A percentile compares a stretch with the other conserved stretches of the same genome.
Evolutionary conservation across 2,888 invertebrate genomes (phyloP).

Genomic region (Drosophila koepferae): DNA sequence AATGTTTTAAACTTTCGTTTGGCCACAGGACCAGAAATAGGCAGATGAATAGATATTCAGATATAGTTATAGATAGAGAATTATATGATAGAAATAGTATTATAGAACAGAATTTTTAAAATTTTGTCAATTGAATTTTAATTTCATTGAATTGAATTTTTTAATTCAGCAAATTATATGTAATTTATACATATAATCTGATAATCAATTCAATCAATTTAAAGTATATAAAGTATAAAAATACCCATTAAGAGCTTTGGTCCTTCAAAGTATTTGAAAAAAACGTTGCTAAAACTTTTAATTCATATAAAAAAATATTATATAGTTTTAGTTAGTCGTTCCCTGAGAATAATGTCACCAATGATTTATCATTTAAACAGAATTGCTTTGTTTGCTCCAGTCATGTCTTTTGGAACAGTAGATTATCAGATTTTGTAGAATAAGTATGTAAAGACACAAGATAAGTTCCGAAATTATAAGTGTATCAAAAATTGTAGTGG

Average conservation of each 20-base stretch:
- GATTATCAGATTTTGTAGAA: background rate
- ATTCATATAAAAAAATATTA: background rate
- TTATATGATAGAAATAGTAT: too few species aligned
- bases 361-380: background rate
- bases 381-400: background rate
- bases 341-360: background rate
- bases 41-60: background rate
- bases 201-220: too few species aligned
- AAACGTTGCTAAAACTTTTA: background rate
- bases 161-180: too few species aligned
- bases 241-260: background rate
- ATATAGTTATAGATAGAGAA: background rate
- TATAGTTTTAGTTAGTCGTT: background rate
- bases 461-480: conserved; percentile 5
- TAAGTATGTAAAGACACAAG: background rate
- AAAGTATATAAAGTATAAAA: too few species aligned
- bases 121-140: too few species aligned
- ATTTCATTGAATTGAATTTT: too few species aligned
- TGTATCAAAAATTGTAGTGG: background rate
- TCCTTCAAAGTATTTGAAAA: background rate
- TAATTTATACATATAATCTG: too few species aligned
- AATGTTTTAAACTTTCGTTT: conserved; percentile 30
- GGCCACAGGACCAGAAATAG: background rate
- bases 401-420: background rate
- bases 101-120: too few species aligned